Base-by-base conservation (phyloP, 2,113 vertebrate species). In the Theristicus caerulescens region DNA sequence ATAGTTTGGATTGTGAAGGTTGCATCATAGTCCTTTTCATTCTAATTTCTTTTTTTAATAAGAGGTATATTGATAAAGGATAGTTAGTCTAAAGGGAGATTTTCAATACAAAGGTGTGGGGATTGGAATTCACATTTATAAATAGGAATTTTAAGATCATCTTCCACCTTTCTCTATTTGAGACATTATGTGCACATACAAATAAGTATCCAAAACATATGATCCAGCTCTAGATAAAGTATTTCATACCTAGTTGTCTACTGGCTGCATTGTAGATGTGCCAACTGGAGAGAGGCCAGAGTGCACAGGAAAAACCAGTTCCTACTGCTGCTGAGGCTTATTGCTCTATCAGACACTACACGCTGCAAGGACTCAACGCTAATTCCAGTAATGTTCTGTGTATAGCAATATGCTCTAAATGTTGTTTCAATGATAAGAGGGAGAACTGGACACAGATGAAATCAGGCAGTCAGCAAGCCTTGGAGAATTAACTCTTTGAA, bases 221-320 rank as follows among this genome's bases (percentile, higher is more conserved):
- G 2, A 52, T 14, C 26, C 51, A 62, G 40, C 38, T 82, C 38
- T 16, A 82, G 47, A 59, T 29, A 58, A 73, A 80, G 18, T 24
- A 66, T 58, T 88, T 71, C 21, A 44, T 20, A 24, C 7, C 19
- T 36, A 15, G 16, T 6, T 61, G 22, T 61, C 80, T 86, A 1
- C 6, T 70, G 57, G 40, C 57, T 94, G 90, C 46, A 8, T 3
- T 80, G 58, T 44, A 74, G 31, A 85, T 29, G 34, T 62, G 58
- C 36, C 54, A 7, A 58, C 77, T 88, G 93, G 79, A 85, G 54
- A 29, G 57, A 85, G 40, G 62, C 92, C 92, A 95, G 58, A 58
- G 51, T 1, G 16, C 55, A 83, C 80, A 81, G 38, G 91, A 91
- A 96, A 95, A 97, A 96, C 59, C 79, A 38, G 90, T 83, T 95